These are phyloP conservation scores for Bombus fervidus DNA, from an alignment of 1,140 invertebrate genomes.

Conservation along the genomic window DNA sequence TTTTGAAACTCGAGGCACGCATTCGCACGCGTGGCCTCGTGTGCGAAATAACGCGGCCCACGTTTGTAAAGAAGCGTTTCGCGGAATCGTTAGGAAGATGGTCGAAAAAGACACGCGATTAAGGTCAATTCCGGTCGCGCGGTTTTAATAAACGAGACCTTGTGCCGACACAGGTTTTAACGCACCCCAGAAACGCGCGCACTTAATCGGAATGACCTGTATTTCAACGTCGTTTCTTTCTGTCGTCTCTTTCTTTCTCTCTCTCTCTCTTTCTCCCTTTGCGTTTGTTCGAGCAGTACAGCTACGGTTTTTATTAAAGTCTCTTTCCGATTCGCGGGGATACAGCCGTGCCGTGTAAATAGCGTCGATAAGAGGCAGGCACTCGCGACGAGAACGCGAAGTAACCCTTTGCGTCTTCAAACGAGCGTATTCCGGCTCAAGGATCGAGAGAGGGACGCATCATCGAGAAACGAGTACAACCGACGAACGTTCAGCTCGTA, in stretches of 20 bases:
- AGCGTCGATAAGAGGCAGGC: constrained; percentile 31
- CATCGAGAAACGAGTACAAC: not conserved
- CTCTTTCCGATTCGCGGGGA: not conserved
- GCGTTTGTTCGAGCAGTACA: not conserved
- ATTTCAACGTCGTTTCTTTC: constrained; percentile 18
- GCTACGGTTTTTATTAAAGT: constrained; percentile 33
- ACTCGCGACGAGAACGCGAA: constrained; percentile 16
- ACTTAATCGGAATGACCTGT: constrained; percentile 38
- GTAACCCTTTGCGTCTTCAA: constrained; percentile 26
- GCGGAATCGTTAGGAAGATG: constrained; percentile 33
- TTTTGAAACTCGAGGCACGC: not conserved
- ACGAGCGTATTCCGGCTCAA: not conserved
- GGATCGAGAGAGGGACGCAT: not conserved
- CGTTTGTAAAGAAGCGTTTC: constrained; percentile 21
- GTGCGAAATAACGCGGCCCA: not conserved
- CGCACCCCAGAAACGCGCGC: constrained; percentile 35
- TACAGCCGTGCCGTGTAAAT: constrained; percentile 8
- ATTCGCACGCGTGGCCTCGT: not conserved
- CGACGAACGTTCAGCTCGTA: not conserved
- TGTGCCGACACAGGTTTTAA: constrained; percentile 22
- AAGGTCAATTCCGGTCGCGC: constrained; percentile 44
- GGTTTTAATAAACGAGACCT: constrained; percentile 39
- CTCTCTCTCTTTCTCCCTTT: not conserved
- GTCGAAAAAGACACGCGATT: constrained; percentile 35
- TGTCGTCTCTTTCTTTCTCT: not conserved